phyloP scores from a whole-genome alignment of 2,113 vertebrate genomes.

The Amphiprion ocellaris region DNA sequence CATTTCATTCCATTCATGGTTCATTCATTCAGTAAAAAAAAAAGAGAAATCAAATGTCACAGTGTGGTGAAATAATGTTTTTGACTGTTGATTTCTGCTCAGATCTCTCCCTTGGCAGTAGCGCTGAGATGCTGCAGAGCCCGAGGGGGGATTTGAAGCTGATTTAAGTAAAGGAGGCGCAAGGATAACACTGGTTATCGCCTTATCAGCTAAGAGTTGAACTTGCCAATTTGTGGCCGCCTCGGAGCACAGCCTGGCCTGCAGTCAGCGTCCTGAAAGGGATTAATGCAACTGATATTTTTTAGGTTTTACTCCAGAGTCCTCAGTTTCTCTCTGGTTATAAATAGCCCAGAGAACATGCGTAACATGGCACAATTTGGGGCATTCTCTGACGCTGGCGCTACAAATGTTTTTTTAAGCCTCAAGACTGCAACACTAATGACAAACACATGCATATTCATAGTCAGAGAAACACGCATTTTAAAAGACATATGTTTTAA shows the following conservation, averaged over 20 bases:
- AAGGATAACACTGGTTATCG: slow-evolving; percentile 76
- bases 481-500: slow-evolving; percentile 78
- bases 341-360: slow-evolving; percentile 39
- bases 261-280: slow-evolving; percentile 53
- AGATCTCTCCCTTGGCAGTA: not conserved
- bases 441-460: slow-evolving; percentile 21
- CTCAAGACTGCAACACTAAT: not conserved
- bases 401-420: not conserved
- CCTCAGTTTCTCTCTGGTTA: slow-evolving; percentile 41
- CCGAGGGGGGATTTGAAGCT: slow-evolving; percentile 65
- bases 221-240: slow-evolving; percentile 48
- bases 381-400: not conserved
- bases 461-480: slow-evolving; percentile 30
- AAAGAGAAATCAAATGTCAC: not conserved
- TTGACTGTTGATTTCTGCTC: slow-evolving; percentile 8
- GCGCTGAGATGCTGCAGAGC: slow-evolving; percentile 22
- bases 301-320: slow-evolving; percentile 68
- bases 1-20: not conserved
- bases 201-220: slow-evolving; percentile 77
- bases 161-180: slow-evolving; percentile 71
- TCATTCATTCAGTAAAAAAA: not conserved
- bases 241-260: slow-evolving; percentile 39
- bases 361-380: not conserved
- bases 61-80: not conserved
- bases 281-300: slow-evolving; percentile 68